A percentile compares a stretch with the other conserved stretches of the same genome.
phyloP scores from a whole-genome alignment of 53 echinoderm and acorn worm species.

The Crossaster papposus region DNA sequence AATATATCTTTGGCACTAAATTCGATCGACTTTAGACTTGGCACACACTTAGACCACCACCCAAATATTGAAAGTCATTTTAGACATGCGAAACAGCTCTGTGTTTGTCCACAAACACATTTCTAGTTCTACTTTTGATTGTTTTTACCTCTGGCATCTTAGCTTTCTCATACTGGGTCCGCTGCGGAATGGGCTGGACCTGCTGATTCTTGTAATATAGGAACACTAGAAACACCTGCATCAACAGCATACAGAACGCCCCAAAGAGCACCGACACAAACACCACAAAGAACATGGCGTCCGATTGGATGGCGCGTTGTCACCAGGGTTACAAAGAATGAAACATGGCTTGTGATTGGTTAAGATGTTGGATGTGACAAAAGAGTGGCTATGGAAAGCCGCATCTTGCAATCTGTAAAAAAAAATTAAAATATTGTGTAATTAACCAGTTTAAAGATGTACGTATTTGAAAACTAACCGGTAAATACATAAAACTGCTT shows the following conservation, averaged over 20 bases:
- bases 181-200: conserved; percentile 59
- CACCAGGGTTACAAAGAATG: not conserved
- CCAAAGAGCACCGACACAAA: conserved; percentile 81
- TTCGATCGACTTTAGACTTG: too few relatives aligned
- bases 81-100: too few relatives aligned
- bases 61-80: too few relatives aligned
- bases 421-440: not conserved
- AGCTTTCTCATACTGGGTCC: conserved; percentile 83
- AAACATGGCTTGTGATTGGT: conserved; percentile 36
- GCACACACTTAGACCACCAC: too few relatives aligned
- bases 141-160: conserved; percentile 73
- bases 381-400: not conserved
- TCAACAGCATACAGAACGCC: conserved; percentile 73
- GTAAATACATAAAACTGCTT: too few relatives aligned
- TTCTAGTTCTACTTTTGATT: too few relatives aligned
- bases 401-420: not conserved
- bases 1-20: too few relatives aligned
- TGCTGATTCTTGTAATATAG: conserved; percentile 81
- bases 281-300: conserved; percentile 85
- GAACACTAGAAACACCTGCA: conserved; percentile 76
- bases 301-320: conserved; percentile 7
- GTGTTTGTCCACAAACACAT: too few relatives aligned
- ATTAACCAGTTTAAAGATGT: too few relatives aligned
- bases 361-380: not conserved
- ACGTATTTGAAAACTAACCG: too few relatives aligned